Percentiles rank a stretch among this genome's conserved stretches.
phyloP scores from a whole-genome alignment of 2,113 vertebrate genomes.

The Bagarius yarrelli region DNA sequence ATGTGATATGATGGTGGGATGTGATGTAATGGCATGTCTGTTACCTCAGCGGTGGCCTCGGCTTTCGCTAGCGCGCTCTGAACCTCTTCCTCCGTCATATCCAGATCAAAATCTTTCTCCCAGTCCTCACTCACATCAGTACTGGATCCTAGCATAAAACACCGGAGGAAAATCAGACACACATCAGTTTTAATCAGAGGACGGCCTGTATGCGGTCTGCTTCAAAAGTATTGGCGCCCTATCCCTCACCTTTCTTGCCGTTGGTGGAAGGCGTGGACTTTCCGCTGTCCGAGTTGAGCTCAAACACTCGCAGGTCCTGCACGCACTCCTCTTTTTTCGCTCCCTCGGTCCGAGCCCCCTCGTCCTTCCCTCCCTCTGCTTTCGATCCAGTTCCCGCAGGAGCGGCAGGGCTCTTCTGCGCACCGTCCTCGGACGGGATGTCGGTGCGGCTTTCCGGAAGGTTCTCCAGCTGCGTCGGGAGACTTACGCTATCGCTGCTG shows the following conservation, averaged over 20 bases:
- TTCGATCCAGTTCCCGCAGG: neutral
- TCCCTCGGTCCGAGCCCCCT: neutral
- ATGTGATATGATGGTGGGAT: too few species aligned
- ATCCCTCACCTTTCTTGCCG: constrained; percentile 87
- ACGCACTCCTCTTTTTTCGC: constrained; percentile 79
- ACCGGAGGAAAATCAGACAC: neutral
- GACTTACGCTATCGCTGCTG: constrained; percentile 89
- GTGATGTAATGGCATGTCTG: neutral
- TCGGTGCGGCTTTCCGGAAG: neutral
- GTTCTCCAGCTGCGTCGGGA: constrained; percentile 84
- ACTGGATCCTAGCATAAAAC: constrained; percentile 84
- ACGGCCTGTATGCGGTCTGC: too few species aligned
- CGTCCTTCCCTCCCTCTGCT: constrained; percentile 55
- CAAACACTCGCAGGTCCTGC: constrained; percentile 89
- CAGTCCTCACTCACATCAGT: constrained; percentile 98
- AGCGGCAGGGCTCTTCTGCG: neutral
- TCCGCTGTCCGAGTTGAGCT: constrained; percentile 95
- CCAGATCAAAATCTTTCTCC: constrained; percentile 98
- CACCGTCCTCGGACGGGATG: neutral
- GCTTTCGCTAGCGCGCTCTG: constrained; percentile 89
- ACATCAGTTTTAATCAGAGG: neutral
- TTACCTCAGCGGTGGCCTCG: constrained; percentile 84
- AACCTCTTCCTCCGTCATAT: constrained; percentile 98
- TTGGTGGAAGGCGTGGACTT: constrained; percentile 98
- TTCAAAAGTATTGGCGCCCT: neutral